phyloP scores from a whole-genome alignment of 2,797 vertebrate species.

The Moxostoma hubbsi region DNA sequence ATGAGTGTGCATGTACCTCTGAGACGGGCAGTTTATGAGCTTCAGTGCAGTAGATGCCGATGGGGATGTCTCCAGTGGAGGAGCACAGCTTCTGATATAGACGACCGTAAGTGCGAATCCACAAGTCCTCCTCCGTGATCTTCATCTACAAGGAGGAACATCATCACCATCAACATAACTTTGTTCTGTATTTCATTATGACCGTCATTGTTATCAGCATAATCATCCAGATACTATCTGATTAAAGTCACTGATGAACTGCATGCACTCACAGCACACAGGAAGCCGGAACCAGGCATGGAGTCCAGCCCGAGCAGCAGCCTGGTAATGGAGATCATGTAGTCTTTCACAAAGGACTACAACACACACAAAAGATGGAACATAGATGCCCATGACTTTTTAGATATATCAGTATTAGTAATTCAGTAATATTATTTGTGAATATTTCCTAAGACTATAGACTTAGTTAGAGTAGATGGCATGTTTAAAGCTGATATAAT shows the following conservation, averaged over 20 bases:
- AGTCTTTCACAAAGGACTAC: slow-evolving; percentile 88
- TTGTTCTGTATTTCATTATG: not conserved
- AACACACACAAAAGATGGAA: slow-evolving; percentile 43
- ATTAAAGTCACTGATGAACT: not conserved
- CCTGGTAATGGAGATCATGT: slow-evolving; percentile 88
- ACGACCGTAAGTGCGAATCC: slow-evolving; percentile 84
- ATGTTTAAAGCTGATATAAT: too few species aligned
- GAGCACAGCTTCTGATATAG: slow-evolving; percentile 87
- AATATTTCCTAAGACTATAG: not conserved
- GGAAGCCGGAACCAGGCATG: slow-evolving; percentile 86
- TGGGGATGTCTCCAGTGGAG: slow-evolving; percentile 84
- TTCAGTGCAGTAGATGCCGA: slow-evolving; percentile 85
- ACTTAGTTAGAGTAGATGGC: too few species aligned
- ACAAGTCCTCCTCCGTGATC: slow-evolving; percentile 85
- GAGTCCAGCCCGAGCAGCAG: slow-evolving; percentile 85
- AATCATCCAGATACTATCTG: not conserved
- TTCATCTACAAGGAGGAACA: slow-evolving; percentile 75
- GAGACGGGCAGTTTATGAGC: slow-evolving; percentile 80
- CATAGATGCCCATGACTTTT: slow-evolving; percentile 28
- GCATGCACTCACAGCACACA: slow-evolving; percentile 81
- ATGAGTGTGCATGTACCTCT: slow-evolving; percentile 69
- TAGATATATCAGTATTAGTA: slow-evolving; percentile 22
- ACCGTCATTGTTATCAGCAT: slow-evolving; percentile 22
- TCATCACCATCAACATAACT: not conserved
- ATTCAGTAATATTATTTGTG: not conserved